Base-by-base conservation (phyloP, 2,113 vertebrate genomes). In the Turnix velox region DNA sequence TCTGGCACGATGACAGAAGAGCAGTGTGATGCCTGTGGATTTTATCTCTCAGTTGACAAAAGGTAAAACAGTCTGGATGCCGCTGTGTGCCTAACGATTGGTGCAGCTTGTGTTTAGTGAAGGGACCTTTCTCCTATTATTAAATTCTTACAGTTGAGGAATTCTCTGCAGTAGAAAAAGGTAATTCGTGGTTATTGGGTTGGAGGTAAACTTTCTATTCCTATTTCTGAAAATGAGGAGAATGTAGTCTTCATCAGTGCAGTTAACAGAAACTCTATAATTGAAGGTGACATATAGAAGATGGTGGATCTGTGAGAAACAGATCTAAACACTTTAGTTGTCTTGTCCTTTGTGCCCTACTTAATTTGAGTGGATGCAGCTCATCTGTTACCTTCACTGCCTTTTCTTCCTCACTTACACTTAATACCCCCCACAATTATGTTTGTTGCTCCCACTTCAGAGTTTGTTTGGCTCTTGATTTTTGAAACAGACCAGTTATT, bases 61-160 rank as follows among this genome's bases (percentile, higher is more conserved):
- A 42, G 30, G 39, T n/a, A 23, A 51, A 55, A 42, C 23, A 12
- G 18, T 20, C 54, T 43, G 55, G 55, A 4, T 37, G 6, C 52
- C n/a, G 20, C 40, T 42, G 0, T 25, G 1, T 28, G 46, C 59
- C 76, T 75, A 7, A 15, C 0, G 28, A 48, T 74, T 31, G 46
- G 48, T 9, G 25, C 51, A 45, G 5, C 57, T 45, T 4, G 0
- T 9, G 0, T 4, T 2, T 14, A 58, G 31, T 11, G 3, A 39
- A 74, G 61, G 24, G 25, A 27, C 43, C 37, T 14, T 48, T 82
- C 80, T 66, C 45, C 15, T 88, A 48, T 7, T 7, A 16, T 5
- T 48, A 9, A 5, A 18, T 52, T 40, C 14, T 35, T 12, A 8
- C 28, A 14, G 45, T 20, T 61, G 30, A 31, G 18, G 31, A 65